Evolutionary conservation across 1,140 invertebrate species (phyloP).

Genomic region (Aphis craccivora): DNA sequence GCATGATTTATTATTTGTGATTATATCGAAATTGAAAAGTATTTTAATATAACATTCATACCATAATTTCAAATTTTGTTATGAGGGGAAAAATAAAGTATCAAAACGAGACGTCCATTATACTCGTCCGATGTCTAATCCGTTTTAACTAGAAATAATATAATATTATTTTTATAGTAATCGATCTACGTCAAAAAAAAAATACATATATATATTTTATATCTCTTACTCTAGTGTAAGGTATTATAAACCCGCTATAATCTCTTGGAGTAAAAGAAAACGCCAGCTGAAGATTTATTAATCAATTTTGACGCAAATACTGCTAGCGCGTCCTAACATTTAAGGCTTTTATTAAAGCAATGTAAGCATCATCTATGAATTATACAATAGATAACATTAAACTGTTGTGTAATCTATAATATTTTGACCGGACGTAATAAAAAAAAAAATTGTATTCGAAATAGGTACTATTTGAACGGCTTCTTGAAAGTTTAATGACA

Average conservation of each 20-base stretch:
- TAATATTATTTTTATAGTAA: neutral
- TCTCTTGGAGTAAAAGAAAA: neutral
- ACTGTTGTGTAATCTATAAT: neutral
- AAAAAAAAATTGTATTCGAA: neutral
- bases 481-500: neutral
- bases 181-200: neutral
- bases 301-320: neutral
- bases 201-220: neutral
- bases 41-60: conserved; percentile 6
- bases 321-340: neutral
- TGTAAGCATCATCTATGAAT: conserved; percentile 1
- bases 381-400: neutral
- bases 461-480: neutral
- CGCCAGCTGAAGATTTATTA: neutral
- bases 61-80: neutral
- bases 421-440: neutral
- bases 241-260: neutral
- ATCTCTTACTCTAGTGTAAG: neutral
- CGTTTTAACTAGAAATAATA: neutral
- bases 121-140: neutral
- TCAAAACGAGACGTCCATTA: conserved; percentile 10
- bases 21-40: neutral
- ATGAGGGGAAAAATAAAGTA: neutral
- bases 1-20: neutral
- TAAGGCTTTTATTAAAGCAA: neutral